Percentiles rank a stretch among this genome's conserved stretches.
These are phyloP conservation scores for Digitonthophagus gazella DNA, from an alignment of 2,888 invertebrate species.

Conservation along the genomic window DNA sequence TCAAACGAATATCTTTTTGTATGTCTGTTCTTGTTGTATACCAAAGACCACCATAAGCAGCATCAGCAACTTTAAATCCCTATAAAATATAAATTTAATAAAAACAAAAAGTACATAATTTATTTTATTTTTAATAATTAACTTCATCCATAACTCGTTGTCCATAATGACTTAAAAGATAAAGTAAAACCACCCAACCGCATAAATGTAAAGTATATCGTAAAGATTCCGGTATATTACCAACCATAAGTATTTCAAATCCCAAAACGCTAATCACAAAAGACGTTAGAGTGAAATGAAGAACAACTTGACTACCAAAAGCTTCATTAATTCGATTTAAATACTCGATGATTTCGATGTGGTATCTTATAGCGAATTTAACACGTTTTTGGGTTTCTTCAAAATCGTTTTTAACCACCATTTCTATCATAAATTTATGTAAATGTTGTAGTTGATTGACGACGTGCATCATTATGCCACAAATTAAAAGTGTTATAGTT, in stretches of 20 bases:
- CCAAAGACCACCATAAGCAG: slow-evolving; percentile 30
- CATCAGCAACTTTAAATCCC: slow-evolving; percentile 30
- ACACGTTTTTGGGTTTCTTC: slow-evolving; percentile 1
- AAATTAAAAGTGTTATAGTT: slow-evolving; percentile 36
- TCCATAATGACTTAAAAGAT: slow-evolving; percentile 36
- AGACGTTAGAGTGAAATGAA: slow-evolving; percentile 37
- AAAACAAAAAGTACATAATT: not conserved
- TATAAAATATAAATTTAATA: slow-evolving; percentile 12
- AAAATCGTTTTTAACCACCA: not conserved
- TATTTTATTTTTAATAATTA: not conserved
- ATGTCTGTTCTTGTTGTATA: slow-evolving; percentile 23
- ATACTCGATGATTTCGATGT: slow-evolving; percentile 38
- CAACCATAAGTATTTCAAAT: slow-evolving; percentile 34
- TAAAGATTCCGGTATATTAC: slow-evolving; percentile 32
- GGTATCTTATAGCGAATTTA: slow-evolving; percentile 33
- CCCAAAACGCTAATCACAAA: slow-evolving; percentile 37
- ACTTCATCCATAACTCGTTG: slow-evolving; percentile 39
- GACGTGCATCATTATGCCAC: slow-evolving; percentile 37
- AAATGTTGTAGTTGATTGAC: slow-evolving; percentile 36
- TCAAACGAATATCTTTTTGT: slow-evolving; percentile 30
- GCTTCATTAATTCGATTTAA: slow-evolving; percentile 35
- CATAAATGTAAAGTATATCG: slow-evolving; percentile 35
- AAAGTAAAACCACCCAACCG: slow-evolving; percentile 37
- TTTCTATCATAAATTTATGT: slow-evolving; percentile 21
- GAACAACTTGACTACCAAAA: slow-evolving; percentile 35